Conservation (phyloP, 2,797 vertebrate genomes). For the Diglossa cyanea region DNA sequence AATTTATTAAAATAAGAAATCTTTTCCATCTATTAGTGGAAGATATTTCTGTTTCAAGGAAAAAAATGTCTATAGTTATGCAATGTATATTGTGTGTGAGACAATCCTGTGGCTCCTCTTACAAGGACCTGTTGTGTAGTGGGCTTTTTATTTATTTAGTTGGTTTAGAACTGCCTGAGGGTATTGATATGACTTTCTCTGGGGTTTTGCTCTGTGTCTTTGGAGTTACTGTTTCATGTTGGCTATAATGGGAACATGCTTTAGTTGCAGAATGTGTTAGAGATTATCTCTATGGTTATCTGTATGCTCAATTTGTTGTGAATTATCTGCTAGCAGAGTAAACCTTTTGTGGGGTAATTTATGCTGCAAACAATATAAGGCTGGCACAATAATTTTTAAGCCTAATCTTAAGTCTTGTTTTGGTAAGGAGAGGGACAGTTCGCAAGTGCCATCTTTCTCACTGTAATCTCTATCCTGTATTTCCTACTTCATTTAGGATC, state of each 20-base stretch:
- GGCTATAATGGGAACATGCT: background rate
- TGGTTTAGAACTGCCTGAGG: background rate
- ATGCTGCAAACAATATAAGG: background rate
- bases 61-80: background rate
- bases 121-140: background rate
- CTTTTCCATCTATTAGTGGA: background rate
- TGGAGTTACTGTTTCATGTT: background rate
- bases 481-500: background rate
- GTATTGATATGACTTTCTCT: background rate
- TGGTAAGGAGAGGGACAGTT: background rate
- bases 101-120: background rate
- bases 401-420: background rate
- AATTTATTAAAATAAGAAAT: background rate
- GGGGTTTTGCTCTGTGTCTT: background rate
- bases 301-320: background rate
- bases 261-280: background rate
- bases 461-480: background rate
- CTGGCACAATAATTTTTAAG: background rate
- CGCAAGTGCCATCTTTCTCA: background rate
- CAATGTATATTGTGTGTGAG: background rate
- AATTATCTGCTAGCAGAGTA: background rate
- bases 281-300: background rate
- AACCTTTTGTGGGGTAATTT: background rate
- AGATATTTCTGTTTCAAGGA: background rate
- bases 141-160: background rate